Evolutionary conservation across 1,140 invertebrate species (phyloP), one percentile per base, ranked within the genome.

Genomic region (Penaeus vannamei): DNA sequence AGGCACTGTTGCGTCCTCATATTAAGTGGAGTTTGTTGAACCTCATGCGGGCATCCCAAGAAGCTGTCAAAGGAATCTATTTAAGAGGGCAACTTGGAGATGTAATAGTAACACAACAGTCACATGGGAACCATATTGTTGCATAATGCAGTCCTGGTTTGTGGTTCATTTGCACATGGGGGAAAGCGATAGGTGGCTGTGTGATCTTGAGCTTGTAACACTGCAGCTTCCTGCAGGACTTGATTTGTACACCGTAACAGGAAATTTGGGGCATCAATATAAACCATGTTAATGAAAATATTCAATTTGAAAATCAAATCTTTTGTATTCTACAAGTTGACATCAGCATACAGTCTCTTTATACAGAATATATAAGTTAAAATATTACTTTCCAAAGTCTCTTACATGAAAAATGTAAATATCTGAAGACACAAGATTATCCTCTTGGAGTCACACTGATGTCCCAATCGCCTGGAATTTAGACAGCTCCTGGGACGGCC

Each of bases 211-310:
- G 87, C 87, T 89, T 89, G 87, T 89, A 84, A 64, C 53, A 77
- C 69, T 79, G 82, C 82, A 89, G 87, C 77, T 84, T 64, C 66
- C 87, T 85, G 82, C 81, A 84, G 82, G 42, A 61, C 42, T 80
- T 79, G 61, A 89, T 89, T 89, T 89, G 87, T 89, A 89, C 87
- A 89, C 87, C 82, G 83, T 89, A 62, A 89, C 83, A 89, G 87
- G 87, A 59, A 76, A 87, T 84, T 62, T 89, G 83, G 83, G 87
- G 79, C 87, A 89, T 89, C 87, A 79, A 84, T 89, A 89, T 82
- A 83, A 89, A 89, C 87, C 42, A 66, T 79, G 76, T 76, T 80
- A 53, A 53, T 53, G 53, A 53, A 53, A 53, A 87, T 64, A 81
- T 69, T 72, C 62, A 60, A 36, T n/a, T 26, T 61, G 72, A 59